phyloP scores from a whole-genome alignment of 1,140 invertebrate genomes.

The Ephestia elutella region DNA sequence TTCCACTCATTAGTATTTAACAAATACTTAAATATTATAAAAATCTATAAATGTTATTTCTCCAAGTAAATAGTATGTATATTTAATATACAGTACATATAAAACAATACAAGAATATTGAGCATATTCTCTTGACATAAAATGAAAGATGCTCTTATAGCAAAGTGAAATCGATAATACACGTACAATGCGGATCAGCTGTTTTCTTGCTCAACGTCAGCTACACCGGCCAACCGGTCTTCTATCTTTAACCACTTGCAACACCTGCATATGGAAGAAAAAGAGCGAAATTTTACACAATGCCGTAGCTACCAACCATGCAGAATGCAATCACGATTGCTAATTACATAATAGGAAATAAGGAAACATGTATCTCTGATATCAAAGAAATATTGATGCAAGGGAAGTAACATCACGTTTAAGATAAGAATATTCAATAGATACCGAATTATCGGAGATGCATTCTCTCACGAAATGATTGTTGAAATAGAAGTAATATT shows the following conservation, averaged over 20 bases:
- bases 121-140: neutral
- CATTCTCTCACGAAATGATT: neutral
- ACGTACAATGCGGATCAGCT: neutral
- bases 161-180: constrained; percentile 20
- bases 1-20: too few species aligned
- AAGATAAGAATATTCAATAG: neutral
- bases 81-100: too few species aligned
- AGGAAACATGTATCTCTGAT: neutral
- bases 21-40: too few species aligned
- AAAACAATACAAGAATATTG: too few species aligned
- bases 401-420: neutral
- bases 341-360: constrained; percentile 10
- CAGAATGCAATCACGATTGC: constrained; percentile 10
- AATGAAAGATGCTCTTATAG: neutral
- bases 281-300: constrained; percentile 27
- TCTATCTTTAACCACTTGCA: constrained; percentile 35
- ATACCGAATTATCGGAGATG: neutral
- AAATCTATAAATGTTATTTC: too few species aligned
- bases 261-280: constrained; percentile 25
- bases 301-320: constrained; percentile 18
- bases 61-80: too few species aligned
- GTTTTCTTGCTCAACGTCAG: constrained; percentile 17
- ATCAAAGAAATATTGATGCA: neutral
- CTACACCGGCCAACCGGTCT: constrained; percentile 20
- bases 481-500: neutral